Conservation (phyloP, 2,113 vertebrate genomes). For the Leptocoma aspasia region DNA sequence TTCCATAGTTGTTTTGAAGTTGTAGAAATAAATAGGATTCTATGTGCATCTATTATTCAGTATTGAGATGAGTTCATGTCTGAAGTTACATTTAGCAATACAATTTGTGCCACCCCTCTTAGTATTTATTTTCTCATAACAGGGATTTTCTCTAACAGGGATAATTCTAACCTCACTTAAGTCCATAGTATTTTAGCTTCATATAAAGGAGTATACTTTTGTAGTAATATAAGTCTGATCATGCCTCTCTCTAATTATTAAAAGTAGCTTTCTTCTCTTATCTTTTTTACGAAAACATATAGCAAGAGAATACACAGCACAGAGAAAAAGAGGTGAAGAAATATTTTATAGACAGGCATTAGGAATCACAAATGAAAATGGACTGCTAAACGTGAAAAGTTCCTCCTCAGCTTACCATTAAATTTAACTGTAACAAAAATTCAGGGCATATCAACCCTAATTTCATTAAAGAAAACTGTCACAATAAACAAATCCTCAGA, state of each 20-base stretch:
- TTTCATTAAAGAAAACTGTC: not conserved
- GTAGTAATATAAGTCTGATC: not conserved
- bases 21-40: not conserved
- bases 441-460: not conserved
- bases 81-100: not conserved
- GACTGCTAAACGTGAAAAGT: not conserved
- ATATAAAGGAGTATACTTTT: not conserved
- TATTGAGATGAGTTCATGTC: not conserved
- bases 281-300: not conserved
- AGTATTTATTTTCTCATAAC: not conserved
- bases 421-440: not conserved
- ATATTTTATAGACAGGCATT: not conserved
- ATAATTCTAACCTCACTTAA: not conserved
- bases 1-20: not conserved
- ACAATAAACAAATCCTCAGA: not conserved
- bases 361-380: not conserved
- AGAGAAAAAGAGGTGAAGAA: not conserved
- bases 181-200: not conserved
- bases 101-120: not conserved
- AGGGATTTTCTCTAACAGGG: not conserved
- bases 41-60: not conserved
- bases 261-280: not conserved
- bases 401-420: not conserved
- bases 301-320: not conserved
- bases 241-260: not conserved